These are phyloP conservation scores for Eremobia ochroleuca DNA, from an alignment of 2,888 invertebrate genomes.

Conservation along the genomic window DNA sequence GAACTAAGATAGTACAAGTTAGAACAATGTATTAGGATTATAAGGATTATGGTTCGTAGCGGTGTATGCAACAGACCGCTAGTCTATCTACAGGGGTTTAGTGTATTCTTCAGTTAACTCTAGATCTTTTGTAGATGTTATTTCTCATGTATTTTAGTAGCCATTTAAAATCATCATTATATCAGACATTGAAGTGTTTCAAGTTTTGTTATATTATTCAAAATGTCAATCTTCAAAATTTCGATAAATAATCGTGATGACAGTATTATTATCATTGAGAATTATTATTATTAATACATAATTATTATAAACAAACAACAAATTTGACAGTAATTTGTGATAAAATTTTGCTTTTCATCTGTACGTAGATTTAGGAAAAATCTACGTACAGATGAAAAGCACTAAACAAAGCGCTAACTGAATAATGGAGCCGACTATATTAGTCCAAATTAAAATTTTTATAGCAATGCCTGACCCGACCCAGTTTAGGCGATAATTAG, in stretches of 20 bases:
- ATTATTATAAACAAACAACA: neutral
- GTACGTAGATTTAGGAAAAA: no score
- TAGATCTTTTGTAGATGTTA: neutral
- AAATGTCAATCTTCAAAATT: neutral
- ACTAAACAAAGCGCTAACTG: constrained; percentile 38
- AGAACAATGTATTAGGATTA: constrained; percentile 51
- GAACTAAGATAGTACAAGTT: constrained; percentile 30
- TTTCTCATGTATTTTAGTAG: neutral
- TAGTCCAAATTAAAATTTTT: constrained; percentile 56
- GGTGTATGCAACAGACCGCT: constrained; percentile 6
- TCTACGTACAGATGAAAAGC: constrained; percentile 8
- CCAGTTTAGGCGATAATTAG: constrained; percentile 62
- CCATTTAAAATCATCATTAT: no score
- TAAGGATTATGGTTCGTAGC: constrained; percentile 1
- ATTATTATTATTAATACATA: neutral
- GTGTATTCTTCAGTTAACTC: constrained; percentile 1
- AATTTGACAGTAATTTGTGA: no score
- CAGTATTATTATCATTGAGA: neutral
- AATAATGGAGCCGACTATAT: constrained; percentile 39
- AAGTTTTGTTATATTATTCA: neutral
- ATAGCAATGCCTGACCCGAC: constrained; percentile 50
- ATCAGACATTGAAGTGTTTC: neutral
- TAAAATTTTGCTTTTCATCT: no score
- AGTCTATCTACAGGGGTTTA: constrained; percentile 4
- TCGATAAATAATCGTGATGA: no score